Percentiles rank a stretch among this genome's conserved stretches.
These are phyloP conservation scores for Brachyptera risi DNA, from an alignment of 2,888 invertebrate genomes.

Conservation along the genomic window DNA sequence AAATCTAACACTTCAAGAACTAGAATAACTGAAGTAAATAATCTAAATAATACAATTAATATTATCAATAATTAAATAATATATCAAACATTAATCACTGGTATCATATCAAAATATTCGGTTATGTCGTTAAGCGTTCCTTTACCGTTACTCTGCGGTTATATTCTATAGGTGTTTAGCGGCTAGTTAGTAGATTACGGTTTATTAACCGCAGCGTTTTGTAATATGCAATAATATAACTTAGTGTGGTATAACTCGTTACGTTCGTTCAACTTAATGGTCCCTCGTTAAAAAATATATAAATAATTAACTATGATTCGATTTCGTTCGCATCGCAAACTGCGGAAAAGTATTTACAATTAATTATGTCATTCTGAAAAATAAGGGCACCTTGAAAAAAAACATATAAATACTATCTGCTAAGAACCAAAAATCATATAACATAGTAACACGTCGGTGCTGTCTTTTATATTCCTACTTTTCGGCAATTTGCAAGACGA, in stretches of 20 bases:
- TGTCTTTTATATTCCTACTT: slow-evolving; percentile 4
- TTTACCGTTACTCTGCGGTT: slow-evolving; percentile 14
- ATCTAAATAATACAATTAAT: slow-evolving; percentile 7
- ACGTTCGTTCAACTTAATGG: slow-evolving; percentile 5
- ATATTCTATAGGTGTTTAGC: background rate
- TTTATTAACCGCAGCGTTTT: background rate
- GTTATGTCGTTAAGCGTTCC: slow-evolving; percentile 16
- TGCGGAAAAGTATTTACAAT: too few species aligned
- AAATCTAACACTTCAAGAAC: background rate
- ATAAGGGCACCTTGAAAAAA: too few species aligned
- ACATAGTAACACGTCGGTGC: background rate
- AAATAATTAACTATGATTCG: background rate
- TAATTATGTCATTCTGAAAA: too few species aligned
- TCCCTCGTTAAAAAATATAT: slow-evolving; percentile 8
- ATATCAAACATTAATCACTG: slow-evolving; percentile 3
- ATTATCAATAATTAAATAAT: background rate
- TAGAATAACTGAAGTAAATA: background rate
- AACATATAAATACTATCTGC: background rate
- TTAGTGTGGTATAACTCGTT: background rate
- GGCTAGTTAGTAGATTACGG: slow-evolving; percentile 9
- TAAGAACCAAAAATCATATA: background rate
- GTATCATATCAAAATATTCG: slow-evolving; percentile 4
- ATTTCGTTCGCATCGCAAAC: background rate
- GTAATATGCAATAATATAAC: background rate
- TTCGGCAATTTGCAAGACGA: background rate